Evolutionary conservation across 2,113 vertebrate species (phyloP).

Genomic region (Colaptes auratus): DNA sequence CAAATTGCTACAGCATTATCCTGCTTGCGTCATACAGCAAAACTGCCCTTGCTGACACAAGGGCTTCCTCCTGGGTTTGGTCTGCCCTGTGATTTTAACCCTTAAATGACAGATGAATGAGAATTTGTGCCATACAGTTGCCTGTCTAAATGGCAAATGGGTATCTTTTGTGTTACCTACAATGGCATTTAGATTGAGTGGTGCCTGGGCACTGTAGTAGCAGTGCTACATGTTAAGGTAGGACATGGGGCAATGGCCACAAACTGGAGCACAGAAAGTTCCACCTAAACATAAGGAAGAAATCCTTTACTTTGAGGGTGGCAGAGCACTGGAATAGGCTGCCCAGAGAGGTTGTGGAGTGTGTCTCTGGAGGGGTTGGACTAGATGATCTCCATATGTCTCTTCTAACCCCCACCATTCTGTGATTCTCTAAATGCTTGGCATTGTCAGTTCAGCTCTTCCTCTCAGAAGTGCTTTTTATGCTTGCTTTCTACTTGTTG

Average conservation of each 20-base stretch:
- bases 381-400: too few species aligned
- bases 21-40: not conserved
- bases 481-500: not conserved
- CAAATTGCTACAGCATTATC: fast-evolving
- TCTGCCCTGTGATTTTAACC: not conserved
- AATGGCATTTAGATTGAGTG: not conserved
- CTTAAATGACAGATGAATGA: not conserved
- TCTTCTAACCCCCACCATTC: too few species aligned
- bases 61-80: not conserved
- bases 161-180: not conserved
- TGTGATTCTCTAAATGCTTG: not conserved
- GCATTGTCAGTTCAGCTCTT: not conserved
- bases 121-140: not conserved
- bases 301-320: too few species aligned
- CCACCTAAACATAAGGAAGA: too few species aligned
- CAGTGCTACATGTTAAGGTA: not conserved
- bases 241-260: too few species aligned
- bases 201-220: not conserved
- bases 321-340: too few species aligned
- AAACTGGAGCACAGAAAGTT: too few species aligned
- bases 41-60: not conserved
- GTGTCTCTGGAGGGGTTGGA: too few species aligned
- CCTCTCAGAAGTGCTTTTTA: not conserved
- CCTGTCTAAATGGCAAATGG: not conserved
- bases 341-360: too few species aligned